Evolutionary conservation across 1,140 invertebrate genomes (phyloP), one percentile per base, ranked within the genome.

Genomic region (Aphidius ervi): DNA sequence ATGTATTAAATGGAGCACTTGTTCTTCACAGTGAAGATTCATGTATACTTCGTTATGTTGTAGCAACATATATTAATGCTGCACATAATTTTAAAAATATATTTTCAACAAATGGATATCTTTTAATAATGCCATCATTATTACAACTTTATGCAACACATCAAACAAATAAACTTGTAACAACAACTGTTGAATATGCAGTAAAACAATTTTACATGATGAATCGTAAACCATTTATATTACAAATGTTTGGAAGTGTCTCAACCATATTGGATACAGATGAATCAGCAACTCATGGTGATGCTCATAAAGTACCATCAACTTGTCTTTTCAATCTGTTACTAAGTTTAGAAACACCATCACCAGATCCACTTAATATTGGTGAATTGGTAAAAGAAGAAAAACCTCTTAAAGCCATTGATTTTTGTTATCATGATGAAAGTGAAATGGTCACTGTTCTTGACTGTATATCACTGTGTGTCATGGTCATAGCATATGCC

Each of bases 31-130:
- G 94, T 70, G 95, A 99, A 81, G 96, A 99, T 77, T 90, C 94
- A 0, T 89, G 94, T 59, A 95, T 99, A 68, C 83, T 99, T 39
- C 82, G 98, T 73, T 94, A 95, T 73, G 97, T 97, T 40, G 91
- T 97, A 76, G 94, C 97, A 0, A 97, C 95, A 0, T 98, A 97
- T 69, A 94, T 99, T 58, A 99, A 98, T 77, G 95, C 95, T 4
- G 94, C 94, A 4, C 94, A 95, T 65, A 96, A 99, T 81, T 99
- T 99, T 74, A 99, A 98, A 78, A 98, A 98, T 72, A 95, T 99
- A 55, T 99, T 99, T 78, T 96, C 96, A 6, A 95, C 93, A 5
- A 98, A 98, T 77, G 97, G 96, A 5, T 99, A 98, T 74, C 83
- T 98, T 39, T 82, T 98, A 63, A 97, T 99, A 56, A 98, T 99